phyloP scores from a whole-genome alignment of 2,888 invertebrate genomes.

The Fissipunctia ypsillon region DNA sequence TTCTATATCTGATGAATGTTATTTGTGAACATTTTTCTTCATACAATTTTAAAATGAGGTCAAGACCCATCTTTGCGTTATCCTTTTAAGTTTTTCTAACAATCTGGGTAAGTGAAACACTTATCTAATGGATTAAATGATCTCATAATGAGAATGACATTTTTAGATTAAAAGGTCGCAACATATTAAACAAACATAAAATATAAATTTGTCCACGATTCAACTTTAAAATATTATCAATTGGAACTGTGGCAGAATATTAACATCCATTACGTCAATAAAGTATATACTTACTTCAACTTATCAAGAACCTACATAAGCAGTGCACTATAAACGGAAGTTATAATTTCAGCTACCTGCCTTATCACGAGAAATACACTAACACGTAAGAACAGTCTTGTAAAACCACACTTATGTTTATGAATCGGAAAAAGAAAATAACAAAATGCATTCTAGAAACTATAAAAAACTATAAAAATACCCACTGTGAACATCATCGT shows the following conservation, averaged over 20 bases:
- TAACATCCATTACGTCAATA: background rate
- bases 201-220: background rate
- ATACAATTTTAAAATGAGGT: background rate
- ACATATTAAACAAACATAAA: background rate
- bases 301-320: slow-evolving; percentile 45
- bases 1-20: slow-evolving; percentile 23
- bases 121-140: slow-evolving; percentile 35
- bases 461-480: slow-evolving; percentile 69
- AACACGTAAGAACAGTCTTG: slow-evolving; percentile 36
- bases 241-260: background rate
- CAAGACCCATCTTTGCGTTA: background rate
- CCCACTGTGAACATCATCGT: slow-evolving; percentile 80
- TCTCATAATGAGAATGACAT: slow-evolving; percentile 21
- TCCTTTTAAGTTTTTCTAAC: slow-evolving; percentile 2
- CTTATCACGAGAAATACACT: slow-evolving; percentile 61
- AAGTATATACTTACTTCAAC: slow-evolving; percentile 25
- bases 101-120: background rate
- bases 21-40: slow-evolving; percentile 25
- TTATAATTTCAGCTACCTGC: slow-evolving; percentile 58
- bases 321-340: slow-evolving; percentile 50
- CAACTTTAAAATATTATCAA: background rate
- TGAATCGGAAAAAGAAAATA: slow-evolving; percentile 18
- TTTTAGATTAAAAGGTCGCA: background rate
- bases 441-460: slow-evolving; percentile 32
- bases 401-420: slow-evolving; percentile 30